Base-by-base conservation (phyloP, 37 sponge, comb jelly and placozoan species). In the Sycon ciliatum region DNA sequence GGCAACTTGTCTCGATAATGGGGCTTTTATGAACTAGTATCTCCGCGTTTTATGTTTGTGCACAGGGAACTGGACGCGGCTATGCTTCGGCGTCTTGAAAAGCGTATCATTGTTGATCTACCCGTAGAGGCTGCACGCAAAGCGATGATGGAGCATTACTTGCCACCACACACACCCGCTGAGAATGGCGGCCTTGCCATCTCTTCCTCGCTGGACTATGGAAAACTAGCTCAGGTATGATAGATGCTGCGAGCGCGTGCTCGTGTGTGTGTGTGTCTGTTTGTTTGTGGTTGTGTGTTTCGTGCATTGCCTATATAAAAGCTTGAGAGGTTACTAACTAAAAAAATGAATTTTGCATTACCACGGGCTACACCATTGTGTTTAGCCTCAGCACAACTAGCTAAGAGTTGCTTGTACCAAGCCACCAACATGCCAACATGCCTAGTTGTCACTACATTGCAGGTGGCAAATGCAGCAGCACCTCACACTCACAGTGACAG, bases 21-120 rank as follows among this genome's bases (percentile, higher is more conserved):
- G n/a, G n/a, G n/a, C n/a, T n/a, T n/a, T n/a, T n/a, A n/a, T n/a
- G n/a, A n/a, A n/a, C n/a, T n/a, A n/a, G n/a, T n/a, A n/a, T n/a
- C n/a, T 16, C 49, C 13, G 49, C 13, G 49, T 42, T 42, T 42
- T 42, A 16, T 42, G 49, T 42, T 42, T 42, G 7, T 42, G 49
- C 7, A 18, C 53, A 89, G 90, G 90, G 99, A 97, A 61, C 76
- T 97, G 73, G 99, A 97, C 62, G 78, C 82, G 49, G 99, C 93
- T 36, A 97, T 97, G 93, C 76, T 97, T 39, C 52, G 99, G 24
- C 77, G 99, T 54, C 76, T 97, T 38, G 99, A 97, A 85, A 97
- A 97, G 81, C 62, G 99, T 33, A 95, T 95, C 32, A 73, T 95
- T 3, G 92, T 95, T 28, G 93, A 88, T 52, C 83, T 97, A 1